Base-by-base conservation (phyloP, 2,113 vertebrate genomes). In the Psammodynastes pulverulentus region DNA sequence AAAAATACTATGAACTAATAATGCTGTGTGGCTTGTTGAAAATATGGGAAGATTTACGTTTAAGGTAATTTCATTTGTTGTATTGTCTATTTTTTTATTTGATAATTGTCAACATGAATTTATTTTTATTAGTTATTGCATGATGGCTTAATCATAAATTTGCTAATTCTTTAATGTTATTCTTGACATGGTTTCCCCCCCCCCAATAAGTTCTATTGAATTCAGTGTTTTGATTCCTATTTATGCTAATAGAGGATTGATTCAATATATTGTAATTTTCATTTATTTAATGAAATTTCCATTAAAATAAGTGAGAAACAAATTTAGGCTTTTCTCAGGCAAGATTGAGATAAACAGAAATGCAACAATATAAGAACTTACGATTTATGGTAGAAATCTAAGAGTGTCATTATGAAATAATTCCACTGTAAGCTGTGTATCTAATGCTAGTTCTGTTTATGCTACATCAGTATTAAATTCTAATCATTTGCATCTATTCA, bases 1-100 rank as follows among this genome's bases (percentile, higher is more conserved):
- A 96, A 93, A 98, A 92, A 21, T 97, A 96, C 95, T 97, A 97
- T 48, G 97, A 97, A 93, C 95, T 97, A 90, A 96, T 96, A 49
- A 97, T 97, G 95, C 94, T 97, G 2, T 94, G 94, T 79, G 96
- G 97, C 52, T 54, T 97, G 45, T 88, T 97, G 94, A 97, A 97
- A 92, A 96, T 96, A 94, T 96, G 96, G 96, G 96, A 96, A 92
- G 94, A 97, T 88, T 86, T 97, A 67, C 87, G 48, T 9, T 96
- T 97, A 67, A 87, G 91, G 96, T 96, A 96, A 96, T 29, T 13
- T 79, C 15, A 46, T 79, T 89, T 89, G n/a, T 29, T 88, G 49
- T 89, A 34, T 39, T 72, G 43, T 21, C 72, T 43, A 79, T 3
- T 58, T 88, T 86, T 91, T 12, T 43, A 79, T 91, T 0, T 93